Base-by-base conservation (phyloP, 2,113 vertebrate genomes). In the Sphaerodactylus townsendi region DNA sequence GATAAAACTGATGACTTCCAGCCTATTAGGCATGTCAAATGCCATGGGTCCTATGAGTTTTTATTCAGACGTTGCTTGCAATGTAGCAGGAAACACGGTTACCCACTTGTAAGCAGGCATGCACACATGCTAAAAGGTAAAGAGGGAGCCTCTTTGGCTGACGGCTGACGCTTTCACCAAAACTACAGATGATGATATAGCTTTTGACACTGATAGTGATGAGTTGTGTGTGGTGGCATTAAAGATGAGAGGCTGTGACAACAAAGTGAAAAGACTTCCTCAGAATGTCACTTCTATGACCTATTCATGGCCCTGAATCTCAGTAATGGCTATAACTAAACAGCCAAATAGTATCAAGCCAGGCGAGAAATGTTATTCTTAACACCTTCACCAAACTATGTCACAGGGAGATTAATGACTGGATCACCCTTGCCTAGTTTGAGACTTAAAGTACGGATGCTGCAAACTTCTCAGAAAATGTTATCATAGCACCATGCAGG, bases 21-120 rank as follows among this genome's bases (percentile, higher is more conserved):
- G 92, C 82, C 91, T 93, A 91, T 93, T 95, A 92, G 21, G 95
- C 94, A 93, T 85, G 85, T 86, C 30, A 80, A 87, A 88, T 89
- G 74, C 90, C 93, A 89, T 94, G 82, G 33, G 90, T 76, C 91
- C 65, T 0, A 77, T 93, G 89, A 30, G 39, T 39, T 44, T 93
- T 95, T 95, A 94, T 94, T 94, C 91, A 91, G 86, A 94, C 93
- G 87, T 93, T 88, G 85, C 84, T 85, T 96, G 90, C 41, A 56
- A 90, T 90, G 89, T 91, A 94, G 91, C 89, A 92, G 92, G 81
- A 90, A 91, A 83, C 87, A 87, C 86, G 93, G 91, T 86, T 93
- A 76, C 90, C 93, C 87, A 90, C 90, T 93, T 93, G 94, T 92
- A 95, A 95, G 91, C 87, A 95, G 94, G 91, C 85, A 83, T 92